Conservation (phyloP, 2,797 vertebrate genomes). For the Anguilla marmorata region DNA sequence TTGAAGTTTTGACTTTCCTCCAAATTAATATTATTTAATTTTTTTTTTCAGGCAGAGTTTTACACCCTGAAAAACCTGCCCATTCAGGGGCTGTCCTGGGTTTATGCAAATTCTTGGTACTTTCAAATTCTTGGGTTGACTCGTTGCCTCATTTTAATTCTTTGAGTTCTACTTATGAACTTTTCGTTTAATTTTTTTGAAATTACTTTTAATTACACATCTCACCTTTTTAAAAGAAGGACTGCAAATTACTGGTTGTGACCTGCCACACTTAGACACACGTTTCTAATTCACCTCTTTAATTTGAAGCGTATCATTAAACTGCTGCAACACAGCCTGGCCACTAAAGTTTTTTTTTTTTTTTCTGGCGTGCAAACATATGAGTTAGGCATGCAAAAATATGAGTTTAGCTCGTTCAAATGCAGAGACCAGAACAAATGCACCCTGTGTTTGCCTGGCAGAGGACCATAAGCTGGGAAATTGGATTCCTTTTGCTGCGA, state of each 20-base stretch:
- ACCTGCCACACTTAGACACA: not conserved
- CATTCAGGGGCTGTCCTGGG: not conserved
- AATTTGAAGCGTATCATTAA: not conserved
- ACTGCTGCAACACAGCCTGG: too few relatives aligned
- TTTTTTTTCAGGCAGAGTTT: not conserved
- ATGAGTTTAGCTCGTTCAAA: not conserved
- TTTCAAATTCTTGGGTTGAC: not conserved
- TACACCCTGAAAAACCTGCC: not conserved
- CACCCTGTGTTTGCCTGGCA: conserved; percentile 5
- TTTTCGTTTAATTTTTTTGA: not conserved
- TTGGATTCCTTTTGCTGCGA: not conserved
- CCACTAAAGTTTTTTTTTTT: too few relatives aligned
- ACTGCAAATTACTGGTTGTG: not conserved
- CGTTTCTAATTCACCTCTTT: not conserved
- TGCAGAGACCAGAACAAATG: not conserved
- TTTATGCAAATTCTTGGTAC: not conserved
- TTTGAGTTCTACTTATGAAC: not conserved
- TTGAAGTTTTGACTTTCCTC: too few relatives aligned
- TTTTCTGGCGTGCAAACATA: too few relatives aligned
- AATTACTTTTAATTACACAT: not conserved
- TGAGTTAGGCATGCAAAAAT: not conserved
- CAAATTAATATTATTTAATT: not conserved
- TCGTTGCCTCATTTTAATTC: not conserved
- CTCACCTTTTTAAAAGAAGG: conserved; percentile 7
- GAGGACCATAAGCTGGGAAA: not conserved